Base-by-base conservation (phyloP, 2,113 vertebrate genomes). In the Tylochromis polylepis region DNA sequence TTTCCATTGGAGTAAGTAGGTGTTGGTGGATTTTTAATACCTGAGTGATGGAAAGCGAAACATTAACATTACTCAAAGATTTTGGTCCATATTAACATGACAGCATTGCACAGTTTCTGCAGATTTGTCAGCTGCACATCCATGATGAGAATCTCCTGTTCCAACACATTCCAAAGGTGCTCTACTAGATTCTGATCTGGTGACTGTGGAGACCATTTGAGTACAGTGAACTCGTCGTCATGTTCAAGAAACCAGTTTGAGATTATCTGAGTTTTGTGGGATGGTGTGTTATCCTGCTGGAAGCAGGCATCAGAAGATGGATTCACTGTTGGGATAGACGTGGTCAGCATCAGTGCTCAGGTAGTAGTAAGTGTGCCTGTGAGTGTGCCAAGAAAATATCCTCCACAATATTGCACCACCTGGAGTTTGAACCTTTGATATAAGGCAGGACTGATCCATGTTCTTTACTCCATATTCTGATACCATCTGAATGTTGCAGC, bases 1-100 rank as follows among this genome's bases (percentile, higher is more conserved):
- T 95, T 58, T 97, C 96, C 97, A 97, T 98, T 20, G 29, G 55
- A 81, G 58, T 31, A 18, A 77, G 8, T 78, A 82, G 75, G 16
- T 58, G 18, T 56, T 11, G 60, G 56, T 31, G 27, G 34, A 29
- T n/a, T 83, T 56, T 38, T 9, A 8, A n/a, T 22, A 60, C 38
- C 82, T 86, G 67, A 15, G 65, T 6, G 46, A 49, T 5, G 2
- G 12, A 70, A 85, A 62, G 9, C 34, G 11, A 31, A 46, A 18
- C 67, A 16, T 34, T 8, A 65, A 22, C 24, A 43, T 72, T 16
- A 36, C 38, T 70, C n/a, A 70, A 46, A 72, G 67, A 49, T 29
- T 1, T 72, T 72, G 67, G 67, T 49, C 41, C 22, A 29, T 49
- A 72, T 46, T 46, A 41, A 72, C 41, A 72, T 3, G 2, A 49